Conservation (phyloP, 1,140 invertebrate species). For the Oncopeltus fasciatus region DNA sequence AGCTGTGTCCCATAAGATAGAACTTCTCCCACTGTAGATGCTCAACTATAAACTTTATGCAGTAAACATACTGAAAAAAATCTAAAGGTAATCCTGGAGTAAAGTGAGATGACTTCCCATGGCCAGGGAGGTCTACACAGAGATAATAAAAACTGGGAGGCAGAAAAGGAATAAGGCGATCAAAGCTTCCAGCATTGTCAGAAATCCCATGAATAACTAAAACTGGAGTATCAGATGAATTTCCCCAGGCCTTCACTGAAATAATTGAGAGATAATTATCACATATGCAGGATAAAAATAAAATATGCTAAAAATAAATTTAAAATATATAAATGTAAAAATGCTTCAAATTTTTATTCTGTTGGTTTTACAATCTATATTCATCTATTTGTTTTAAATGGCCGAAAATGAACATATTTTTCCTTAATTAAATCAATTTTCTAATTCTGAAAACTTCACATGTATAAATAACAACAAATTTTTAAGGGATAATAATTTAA, state of each 20-base stretch:
- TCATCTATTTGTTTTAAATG: too few relatives aligned
- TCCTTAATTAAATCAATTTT: too few relatives aligned
- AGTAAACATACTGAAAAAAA: constrained; percentile 32
- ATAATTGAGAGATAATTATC: constrained; percentile 1
- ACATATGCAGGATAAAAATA: neutral
- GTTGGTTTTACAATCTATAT: too few relatives aligned
- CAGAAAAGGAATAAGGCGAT: constrained; percentile 42
- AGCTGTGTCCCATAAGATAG: constrained; percentile 41
- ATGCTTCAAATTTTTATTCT: too few relatives aligned
- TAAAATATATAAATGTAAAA: too few relatives aligned
- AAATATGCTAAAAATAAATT: too few relatives aligned
- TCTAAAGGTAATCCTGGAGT: constrained; percentile 35
- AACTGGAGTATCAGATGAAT: constrained; percentile 33
- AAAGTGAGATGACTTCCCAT: constrained; percentile 48
- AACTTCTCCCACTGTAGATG: constrained; percentile 41
- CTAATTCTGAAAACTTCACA: too few relatives aligned
- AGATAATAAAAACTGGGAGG: constrained; percentile 43
- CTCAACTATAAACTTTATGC: constrained; percentile 37
- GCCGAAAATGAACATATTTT: too few relatives aligned
- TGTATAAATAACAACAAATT: too few relatives aligned
- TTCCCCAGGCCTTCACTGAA: constrained; percentile 47
- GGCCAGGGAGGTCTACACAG: constrained; percentile 50
- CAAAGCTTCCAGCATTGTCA: constrained; percentile 52
- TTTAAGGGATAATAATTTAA: too few relatives aligned
- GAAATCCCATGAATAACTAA: constrained; percentile 44